Percentiles rank a stretch among this genome's conserved stretches.
phyloP scores from a whole-genome alignment of 1,140 invertebrate genomes.

The Leptinotarsa texana region DNA sequence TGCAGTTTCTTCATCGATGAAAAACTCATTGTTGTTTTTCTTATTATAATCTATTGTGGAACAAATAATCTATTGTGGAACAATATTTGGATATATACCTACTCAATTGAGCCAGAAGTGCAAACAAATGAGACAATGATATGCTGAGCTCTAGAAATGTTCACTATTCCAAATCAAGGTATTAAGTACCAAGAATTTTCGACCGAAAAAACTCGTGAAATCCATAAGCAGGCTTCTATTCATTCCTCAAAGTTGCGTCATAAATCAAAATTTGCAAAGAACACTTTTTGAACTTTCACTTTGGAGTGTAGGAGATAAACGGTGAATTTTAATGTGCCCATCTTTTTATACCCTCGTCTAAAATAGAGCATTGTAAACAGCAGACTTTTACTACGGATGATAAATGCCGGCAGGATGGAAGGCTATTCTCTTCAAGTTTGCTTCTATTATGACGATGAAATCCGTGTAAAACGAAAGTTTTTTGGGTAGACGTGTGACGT shows the following conservation, averaged over 20 bases:
- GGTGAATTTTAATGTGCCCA: conserved; percentile 38
- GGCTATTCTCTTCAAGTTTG: conserved; percentile 36
- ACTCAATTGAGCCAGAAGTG: no score
- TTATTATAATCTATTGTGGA: no score
- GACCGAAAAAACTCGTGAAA: background rate
- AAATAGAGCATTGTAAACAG: conserved; percentile 42
- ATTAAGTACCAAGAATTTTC: background rate
- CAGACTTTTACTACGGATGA: conserved; percentile 20
- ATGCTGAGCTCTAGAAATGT: no score
- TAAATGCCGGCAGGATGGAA: conserved; percentile 1
- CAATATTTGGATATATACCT: no score
- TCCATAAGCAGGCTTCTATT: conserved; percentile 17
- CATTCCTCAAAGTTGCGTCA: conserved; percentile 33
- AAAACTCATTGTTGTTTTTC: no score
- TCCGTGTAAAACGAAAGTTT: conserved; percentile 30
- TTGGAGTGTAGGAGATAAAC: conserved; percentile 36
- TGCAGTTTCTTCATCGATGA: no score
- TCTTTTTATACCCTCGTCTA: conserved; percentile 42
- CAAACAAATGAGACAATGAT: no score
- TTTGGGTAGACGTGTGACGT: background rate
- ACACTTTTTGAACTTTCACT: conserved; percentile 49
- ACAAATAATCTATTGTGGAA: no score
- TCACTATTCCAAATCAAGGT: no score
- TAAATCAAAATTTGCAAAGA: conserved; percentile 50
- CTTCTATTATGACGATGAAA: conserved; percentile 21